Evolutionary conservation across 2,888 invertebrate species (phyloP), one percentile per base, ranked within the genome.

Genomic region (Alloscopus bannaensis): DNA sequence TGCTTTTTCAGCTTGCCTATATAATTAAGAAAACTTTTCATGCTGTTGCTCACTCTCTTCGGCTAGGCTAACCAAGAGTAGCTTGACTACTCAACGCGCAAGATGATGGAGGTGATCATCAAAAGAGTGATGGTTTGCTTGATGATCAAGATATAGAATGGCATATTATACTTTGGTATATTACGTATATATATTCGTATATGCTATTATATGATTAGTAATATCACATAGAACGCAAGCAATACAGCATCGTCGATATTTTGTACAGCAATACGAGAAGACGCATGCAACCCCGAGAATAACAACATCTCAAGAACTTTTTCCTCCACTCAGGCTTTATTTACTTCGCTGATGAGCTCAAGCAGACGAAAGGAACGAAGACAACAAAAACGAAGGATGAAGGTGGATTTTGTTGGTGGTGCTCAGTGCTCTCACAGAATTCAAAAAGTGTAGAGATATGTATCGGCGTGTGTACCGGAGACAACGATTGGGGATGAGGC

Each of bases 61-160:
- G 76, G 76, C 76, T 76, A 76, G 76, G 68, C 76, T 69, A 76
- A 76, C 76, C 50, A 26, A 36, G 60, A 76, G 50, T 76, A 76
- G 76, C 76, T 76, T 76, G 76, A 76, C 76, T 76, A 52, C 76
- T 69, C 76, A 69, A 31, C 20, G 47, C 57, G 60, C 76, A 60
- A 50, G 69, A 76, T 59, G 66, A 68, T 59, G 57, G 73, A 73
- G 65, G 45, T 66, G 75, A 75, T 52, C 40, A 72, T n/a, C n/a
- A n/a, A n/a, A n/a, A n/a, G 52, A 66, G 66, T 52, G 68, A 59
- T 75, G 52, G 45, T 66, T 76, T 59, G 59, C n/a, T 69, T 59
- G 60, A 36, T 68, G 55, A 55, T 42, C 42, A 24, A n/a, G 59
- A 16, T 65, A 28, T 11, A 42, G 66, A 40, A 69, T 69, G 66